Base-by-base conservation (phyloP, 2,113 vertebrate genomes). In the Platichthys flesus region DNA sequence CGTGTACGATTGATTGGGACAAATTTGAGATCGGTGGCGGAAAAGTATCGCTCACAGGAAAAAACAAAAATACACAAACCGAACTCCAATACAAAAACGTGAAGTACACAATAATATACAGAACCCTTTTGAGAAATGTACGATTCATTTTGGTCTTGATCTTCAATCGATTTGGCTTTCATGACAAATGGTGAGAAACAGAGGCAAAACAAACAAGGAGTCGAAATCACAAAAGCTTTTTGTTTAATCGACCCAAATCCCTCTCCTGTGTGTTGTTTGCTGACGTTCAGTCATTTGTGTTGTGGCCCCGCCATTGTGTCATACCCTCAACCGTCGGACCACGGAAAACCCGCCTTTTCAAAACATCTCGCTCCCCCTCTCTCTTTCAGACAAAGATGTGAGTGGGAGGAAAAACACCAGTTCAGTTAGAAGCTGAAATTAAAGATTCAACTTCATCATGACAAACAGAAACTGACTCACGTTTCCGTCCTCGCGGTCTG, bases 401-500 rank as follows among this genome's bases (percentile, higher is more conserved):
- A 16, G 49, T 66, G 12, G 58, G 45, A 56, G 73, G 73, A 73
- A 70, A 18, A 66, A 62, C 8, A 13, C 2, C 13, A 55, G 26
- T 24, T 58, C 65, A 81, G 35, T 71, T 77, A 67, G 64, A 45
- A 68, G 28, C 45, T 60, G 18, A 49, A 70, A 68, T 67, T 35
- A 59, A 76, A 81, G 55, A 75, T 81, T 80, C 57, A 74, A 71
- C 26, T 45, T 40, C 55, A 20, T 52, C 40, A 21, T 82, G 84
- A 87, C 21, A 23, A 82, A 84, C 84, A 71, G 63, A 80, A 83
- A 74, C 60, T 59, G 72, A 62, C 3, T 65, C 12, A n/a, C 47
- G 68, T 87, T 74, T 62, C 64, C 35, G 8, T 49, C 81, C 90
- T 84, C 84, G 76, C 52, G 49, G 76, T 70, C 65, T 91, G 83